phyloP scores from a whole-genome alignment of 2,888 invertebrate species.

The Caenorhabditis angaria region DNA sequence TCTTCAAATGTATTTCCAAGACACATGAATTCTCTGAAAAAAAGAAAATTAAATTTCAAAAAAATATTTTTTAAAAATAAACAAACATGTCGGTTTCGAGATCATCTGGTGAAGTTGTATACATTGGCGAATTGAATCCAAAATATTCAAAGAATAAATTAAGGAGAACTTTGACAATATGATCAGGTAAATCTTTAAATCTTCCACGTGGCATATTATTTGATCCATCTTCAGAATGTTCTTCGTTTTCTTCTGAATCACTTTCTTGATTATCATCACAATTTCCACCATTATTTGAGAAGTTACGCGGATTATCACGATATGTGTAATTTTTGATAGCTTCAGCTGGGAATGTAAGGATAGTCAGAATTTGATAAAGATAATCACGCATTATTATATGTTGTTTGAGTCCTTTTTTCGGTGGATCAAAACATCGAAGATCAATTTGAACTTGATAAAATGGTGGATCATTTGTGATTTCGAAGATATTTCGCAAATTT shows the following conservation, averaged over 20 bases:
- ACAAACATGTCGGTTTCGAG: background rate
- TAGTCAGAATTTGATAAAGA: background rate
- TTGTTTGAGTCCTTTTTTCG: background rate
- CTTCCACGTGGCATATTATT: background rate
- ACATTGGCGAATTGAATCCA: background rate
- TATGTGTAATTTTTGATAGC: slow-evolving; percentile 3
- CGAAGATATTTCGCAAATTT: background rate
- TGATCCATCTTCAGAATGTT: background rate
- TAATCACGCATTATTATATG: slow-evolving; percentile 1
- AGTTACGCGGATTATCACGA: background rate
- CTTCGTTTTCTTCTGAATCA: background rate
- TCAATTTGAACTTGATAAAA: background rate
- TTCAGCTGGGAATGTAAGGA: background rate
- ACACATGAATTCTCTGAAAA: background rate
- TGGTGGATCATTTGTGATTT: background rate
- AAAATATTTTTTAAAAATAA: background rate
- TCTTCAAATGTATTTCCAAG: background rate
- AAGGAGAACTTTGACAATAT: background rate
- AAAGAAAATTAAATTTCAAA: background rate
- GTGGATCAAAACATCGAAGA: background rate
- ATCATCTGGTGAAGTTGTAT: background rate
- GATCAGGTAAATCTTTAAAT: slow-evolving; percentile 4
- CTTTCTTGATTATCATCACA: background rate
- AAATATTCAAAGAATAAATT: background rate
- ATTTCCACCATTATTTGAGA: background rate